phyloP scores from a whole-genome alignment of 2,888 invertebrate species.

The Xylocampa areola region DNA sequence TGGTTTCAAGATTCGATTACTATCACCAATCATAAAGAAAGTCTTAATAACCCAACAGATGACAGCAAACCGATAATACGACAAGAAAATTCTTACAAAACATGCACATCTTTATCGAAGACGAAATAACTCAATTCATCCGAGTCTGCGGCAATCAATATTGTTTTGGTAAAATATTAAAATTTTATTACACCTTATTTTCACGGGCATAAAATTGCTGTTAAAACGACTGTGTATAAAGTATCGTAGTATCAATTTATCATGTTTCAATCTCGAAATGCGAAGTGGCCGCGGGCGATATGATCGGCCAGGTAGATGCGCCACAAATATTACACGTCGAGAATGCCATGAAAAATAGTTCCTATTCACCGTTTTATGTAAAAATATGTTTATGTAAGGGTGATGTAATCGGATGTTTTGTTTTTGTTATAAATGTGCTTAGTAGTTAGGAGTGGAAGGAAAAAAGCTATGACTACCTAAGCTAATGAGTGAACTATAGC shows the following conservation, averaged over 20 bases:
- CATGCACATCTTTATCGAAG: constrained; percentile 23
- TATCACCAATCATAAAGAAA: constrained; percentile 20
- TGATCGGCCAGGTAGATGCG: constrained; percentile 55
- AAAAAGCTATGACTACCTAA: too few species aligned
- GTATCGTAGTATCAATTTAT: constrained; percentile 75
- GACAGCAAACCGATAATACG: constrained; percentile 34
- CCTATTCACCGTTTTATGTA: constrained; percentile 62
- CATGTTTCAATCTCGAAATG: constrained; percentile 78
- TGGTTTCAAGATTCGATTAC: constrained; percentile 13
- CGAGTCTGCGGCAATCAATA: constrained; percentile 63
- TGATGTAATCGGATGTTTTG: constrained; percentile 25
- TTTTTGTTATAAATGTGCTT: constrained; percentile 21
- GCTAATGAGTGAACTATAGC: neutral
- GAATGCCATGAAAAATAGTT: constrained; percentile 59
- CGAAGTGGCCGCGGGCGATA: constrained; percentile 61
- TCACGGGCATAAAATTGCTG: constrained; percentile 69
- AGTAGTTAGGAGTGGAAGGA: constrained; percentile 1
- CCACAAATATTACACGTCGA: constrained; percentile 64
- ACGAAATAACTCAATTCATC: constrained; percentile 37
- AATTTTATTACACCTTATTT: constrained; percentile 73
- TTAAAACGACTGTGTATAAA: constrained; percentile 63
- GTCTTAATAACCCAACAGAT: constrained; percentile 16
- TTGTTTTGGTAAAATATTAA: constrained; percentile 71
- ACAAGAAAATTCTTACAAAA: constrained; percentile 25
- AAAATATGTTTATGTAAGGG: constrained; percentile 53